Percentiles rank a stretch among this genome's conserved stretches.
phyloP scores from a whole-genome alignment of 2,888 invertebrate species.

The Oxystoma pomonae region DNA sequence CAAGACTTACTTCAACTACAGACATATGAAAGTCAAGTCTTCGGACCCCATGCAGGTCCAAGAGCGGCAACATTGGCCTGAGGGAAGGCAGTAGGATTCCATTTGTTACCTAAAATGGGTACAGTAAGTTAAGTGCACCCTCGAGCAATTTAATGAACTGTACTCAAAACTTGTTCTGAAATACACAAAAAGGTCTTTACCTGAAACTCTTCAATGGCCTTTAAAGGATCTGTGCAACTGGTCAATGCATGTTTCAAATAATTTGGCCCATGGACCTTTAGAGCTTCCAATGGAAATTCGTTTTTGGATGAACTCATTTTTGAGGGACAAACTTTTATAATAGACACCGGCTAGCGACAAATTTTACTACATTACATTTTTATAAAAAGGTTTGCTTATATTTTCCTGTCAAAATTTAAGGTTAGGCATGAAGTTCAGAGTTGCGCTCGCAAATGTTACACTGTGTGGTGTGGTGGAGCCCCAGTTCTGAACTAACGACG shows the following conservation, averaged over 20 bases:
- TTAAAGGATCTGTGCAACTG: conserved; percentile 92
- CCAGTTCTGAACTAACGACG: no score
- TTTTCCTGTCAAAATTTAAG: no score
- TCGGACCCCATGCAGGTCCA: conserved; percentile 91
- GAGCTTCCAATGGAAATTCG: conserved; percentile 46
- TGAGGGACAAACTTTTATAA: background rate
- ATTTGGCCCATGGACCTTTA: conserved; percentile 46
- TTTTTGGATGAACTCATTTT: conserved; percentile 21
- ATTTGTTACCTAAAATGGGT: conserved; percentile 77
- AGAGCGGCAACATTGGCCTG: conserved; percentile 88
- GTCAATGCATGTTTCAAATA: conserved; percentile 76
- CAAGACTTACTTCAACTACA: conserved; percentile 75
- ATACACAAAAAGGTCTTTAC: conserved; percentile 45
- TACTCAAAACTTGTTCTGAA: no score
- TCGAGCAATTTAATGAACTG: no score
- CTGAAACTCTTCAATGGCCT: conserved; percentile 98
- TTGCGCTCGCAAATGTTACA: no score
- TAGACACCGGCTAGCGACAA: no score
- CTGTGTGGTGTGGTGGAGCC: no score
- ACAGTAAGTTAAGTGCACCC: no score
- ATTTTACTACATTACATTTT: no score
- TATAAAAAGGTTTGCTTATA: no score
- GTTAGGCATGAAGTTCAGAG: no score
- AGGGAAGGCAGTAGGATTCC: conserved; percentile 88
- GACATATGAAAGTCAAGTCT: conserved; percentile 93